A percentile compares a stretch with the other conserved stretches of the same genome.
phyloP scores from a whole-genome alignment of 1,140 invertebrate genomes.

The Hylaeus anthracinus region DNA sequence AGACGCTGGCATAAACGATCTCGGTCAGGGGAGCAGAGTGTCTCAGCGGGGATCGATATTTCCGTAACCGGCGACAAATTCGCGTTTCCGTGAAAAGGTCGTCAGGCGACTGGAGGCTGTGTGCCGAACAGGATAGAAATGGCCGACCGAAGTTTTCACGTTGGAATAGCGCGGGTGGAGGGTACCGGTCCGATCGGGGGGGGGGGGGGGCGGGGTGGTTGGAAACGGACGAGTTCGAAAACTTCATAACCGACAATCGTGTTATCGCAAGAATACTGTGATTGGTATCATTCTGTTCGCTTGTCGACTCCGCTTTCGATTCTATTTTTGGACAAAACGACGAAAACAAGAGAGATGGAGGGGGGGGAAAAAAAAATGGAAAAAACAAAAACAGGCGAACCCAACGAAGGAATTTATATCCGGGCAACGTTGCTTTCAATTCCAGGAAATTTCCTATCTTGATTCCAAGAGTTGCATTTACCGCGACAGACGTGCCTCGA shows the following conservation, averaged over 20 bases:
- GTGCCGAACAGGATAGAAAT: neutral
- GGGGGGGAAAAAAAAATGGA: neutral
- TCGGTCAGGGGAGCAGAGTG: neutral
- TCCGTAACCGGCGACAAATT: neutral
- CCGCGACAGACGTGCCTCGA: neutral
- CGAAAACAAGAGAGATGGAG: neutral
- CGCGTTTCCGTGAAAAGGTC: neutral
- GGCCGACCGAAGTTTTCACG: constrained; percentile 28
- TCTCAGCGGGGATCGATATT: neutral
- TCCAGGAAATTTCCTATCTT: constrained; percentile 11
- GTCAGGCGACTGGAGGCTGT: neutral
- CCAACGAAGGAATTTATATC: constrained; percentile 12
- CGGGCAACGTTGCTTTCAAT: constrained; percentile 25
- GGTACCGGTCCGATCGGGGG: neutral
- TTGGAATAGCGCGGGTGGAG: constrained; percentile 18
- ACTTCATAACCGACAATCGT: constrained; percentile 58
- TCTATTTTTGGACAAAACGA: constrained; percentile 49
- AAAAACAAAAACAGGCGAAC: too few species aligned
- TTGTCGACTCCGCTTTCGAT: constrained; percentile 30
- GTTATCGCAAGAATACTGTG: constrained; percentile 56
- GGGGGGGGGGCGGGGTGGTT: neutral
- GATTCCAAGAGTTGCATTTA: constrained; percentile 18
- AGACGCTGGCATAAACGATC: neutral
- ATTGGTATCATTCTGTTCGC: constrained; percentile 63
- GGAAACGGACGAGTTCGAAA: constrained; percentile 28